These are phyloP conservation scores for Agapornis roseicollis DNA, from an alignment of 2,113 vertebrate genomes.

Conservation along the genomic window DNA sequence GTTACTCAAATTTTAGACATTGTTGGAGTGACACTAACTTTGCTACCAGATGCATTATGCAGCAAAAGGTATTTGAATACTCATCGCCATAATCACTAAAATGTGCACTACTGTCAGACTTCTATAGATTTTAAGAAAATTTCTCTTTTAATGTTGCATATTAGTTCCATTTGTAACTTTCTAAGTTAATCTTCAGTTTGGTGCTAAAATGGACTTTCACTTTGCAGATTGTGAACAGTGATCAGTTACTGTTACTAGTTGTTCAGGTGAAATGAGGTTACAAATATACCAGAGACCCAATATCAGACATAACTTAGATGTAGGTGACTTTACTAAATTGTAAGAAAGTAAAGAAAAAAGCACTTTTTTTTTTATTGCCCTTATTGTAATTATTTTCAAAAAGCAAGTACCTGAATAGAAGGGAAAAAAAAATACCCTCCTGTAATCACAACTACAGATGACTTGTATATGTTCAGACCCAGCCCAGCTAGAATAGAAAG, in stretches of 20 bases:
- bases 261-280: neutral
- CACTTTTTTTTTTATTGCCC: neutral
- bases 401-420: neutral
- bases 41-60: neutral
- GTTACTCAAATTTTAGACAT: neutral
- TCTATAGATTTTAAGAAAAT: neutral
- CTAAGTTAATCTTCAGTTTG: neutral
- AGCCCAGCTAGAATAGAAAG: neutral
- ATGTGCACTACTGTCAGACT: neutral
- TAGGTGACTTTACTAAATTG: neutral
- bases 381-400: neutral
- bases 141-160: neutral
- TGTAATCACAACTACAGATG: neutral
- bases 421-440: neutral
- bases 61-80: neutral
- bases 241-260: neutral
- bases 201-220: neutral
- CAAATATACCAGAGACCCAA: neutral
- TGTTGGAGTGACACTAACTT: neutral
- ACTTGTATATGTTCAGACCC: neutral
- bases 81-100: neutral
- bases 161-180: neutral
- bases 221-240: neutral
- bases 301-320: neutral
- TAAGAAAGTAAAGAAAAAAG: neutral